phyloP scores from a whole-genome alignment of 2,888 invertebrate species.

The Pegoplata infirma region DNA sequence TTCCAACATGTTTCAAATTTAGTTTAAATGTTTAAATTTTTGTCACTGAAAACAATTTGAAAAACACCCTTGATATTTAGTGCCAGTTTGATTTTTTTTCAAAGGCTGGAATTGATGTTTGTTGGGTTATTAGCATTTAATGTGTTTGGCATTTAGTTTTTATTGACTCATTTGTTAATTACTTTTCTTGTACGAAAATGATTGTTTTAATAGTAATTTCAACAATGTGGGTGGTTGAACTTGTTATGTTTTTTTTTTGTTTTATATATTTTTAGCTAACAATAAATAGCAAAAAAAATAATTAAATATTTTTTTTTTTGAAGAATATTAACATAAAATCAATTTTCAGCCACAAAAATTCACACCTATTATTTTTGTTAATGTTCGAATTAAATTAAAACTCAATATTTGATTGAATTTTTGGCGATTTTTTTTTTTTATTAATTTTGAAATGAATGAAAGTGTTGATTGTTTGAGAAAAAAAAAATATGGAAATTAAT shows the following conservation, averaged over 20 bases:
- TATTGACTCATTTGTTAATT: not conserved
- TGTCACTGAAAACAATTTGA: no score
- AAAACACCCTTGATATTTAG: no score
- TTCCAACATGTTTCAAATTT: no score
- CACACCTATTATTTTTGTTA: not conserved
- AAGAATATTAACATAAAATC: not conserved
- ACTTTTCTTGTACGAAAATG: not conserved
- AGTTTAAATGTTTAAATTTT: no score
- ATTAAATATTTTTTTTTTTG: no score
- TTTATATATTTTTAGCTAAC: not conserved
- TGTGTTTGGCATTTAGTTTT: not conserved
- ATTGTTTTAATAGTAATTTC: not conserved
- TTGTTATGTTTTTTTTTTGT: not conserved
- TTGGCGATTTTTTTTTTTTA: not conserved
- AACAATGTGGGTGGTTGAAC: not conserved
- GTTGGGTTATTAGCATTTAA: not conserved
- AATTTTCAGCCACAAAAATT: not conserved
- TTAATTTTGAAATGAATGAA: not conserved
- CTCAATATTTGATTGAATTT: not conserved
- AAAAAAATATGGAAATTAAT: not conserved
- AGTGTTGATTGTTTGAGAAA: not conserved
- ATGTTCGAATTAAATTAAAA: not conserved
- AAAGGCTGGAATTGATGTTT: no score
- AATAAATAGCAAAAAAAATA: no score
- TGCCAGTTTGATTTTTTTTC: no score